Percentiles rank a stretch among this genome's conserved stretches.
phyloP scores from a whole-genome alignment of 2,797 vertebrate species.

The Antennarius maculatus region DNA sequence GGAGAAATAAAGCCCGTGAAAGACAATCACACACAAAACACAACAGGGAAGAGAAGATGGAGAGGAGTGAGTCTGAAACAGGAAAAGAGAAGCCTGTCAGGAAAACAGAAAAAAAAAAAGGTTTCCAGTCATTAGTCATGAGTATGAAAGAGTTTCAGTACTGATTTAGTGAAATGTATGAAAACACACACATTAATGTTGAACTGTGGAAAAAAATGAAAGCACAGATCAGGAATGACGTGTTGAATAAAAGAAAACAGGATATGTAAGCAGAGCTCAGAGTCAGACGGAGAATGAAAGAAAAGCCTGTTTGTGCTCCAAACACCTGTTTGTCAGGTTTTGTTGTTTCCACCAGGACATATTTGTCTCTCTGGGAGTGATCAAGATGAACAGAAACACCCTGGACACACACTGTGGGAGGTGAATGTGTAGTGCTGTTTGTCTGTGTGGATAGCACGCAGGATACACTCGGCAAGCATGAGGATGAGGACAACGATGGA shows the following conservation, averaged over 20 bases:
- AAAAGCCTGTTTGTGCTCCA: background rate
- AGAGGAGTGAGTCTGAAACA: no score
- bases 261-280: no score
- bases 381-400: background rate
- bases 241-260: no score
- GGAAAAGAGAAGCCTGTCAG: no score
- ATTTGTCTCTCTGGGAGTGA: background rate
- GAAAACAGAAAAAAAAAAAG: no score
- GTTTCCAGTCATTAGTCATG: no score
- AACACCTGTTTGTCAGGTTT: constrained; percentile 5
- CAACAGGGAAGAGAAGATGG: background rate
- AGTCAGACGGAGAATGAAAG: no score
- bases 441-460: background rate
- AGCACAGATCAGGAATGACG: no score
- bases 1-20: constrained; percentile 55
- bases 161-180: background rate
- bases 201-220: background rate
- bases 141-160: constrained; percentile 3
- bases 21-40: background rate
- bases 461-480: no score
- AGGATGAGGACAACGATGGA: no score
- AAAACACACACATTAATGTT: background rate
- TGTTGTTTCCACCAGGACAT: background rate
- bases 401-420: constrained; percentile 3
- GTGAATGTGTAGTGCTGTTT: background rate